These are phyloP conservation scores for Eupithecia tripunctaria DNA, from an alignment of 2,888 invertebrate genomes.

Conservation along the genomic window DNA sequence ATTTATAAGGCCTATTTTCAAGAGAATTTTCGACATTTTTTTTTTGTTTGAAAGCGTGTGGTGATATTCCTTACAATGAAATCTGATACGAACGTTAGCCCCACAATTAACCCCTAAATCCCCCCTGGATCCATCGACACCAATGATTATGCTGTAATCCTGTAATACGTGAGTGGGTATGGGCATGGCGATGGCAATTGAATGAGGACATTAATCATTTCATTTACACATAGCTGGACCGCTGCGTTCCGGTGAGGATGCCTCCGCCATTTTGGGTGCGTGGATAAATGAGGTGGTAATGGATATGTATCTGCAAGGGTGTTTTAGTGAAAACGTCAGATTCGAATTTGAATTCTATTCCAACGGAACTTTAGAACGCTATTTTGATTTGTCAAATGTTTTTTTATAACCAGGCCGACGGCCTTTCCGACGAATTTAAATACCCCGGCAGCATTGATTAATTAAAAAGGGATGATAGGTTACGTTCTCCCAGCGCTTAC, in stretches of 20 bases:
- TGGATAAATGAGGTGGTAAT: neutral
- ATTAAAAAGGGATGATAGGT: no score
- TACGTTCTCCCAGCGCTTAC: no score
- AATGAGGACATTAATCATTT: conserved; percentile 36
- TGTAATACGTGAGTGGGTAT: conserved; percentile 28
- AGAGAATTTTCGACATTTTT: neutral
- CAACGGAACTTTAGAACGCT: no score
- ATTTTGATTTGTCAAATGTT: no score
- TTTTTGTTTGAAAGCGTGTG: no score
- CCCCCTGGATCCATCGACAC: conserved; percentile 48
- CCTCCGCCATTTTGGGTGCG: neutral
- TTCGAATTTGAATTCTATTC: no score
- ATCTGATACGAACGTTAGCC: neutral
- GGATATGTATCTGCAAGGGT: neutral
- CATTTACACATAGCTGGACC: conserved; percentile 18
- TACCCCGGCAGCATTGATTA: no score
- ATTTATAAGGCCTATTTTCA: neutral
- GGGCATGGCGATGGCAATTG: conserved; percentile 24
- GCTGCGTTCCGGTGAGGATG: neutral
- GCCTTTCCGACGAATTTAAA: neutral
- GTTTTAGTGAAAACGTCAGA: no score
- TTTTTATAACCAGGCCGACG: no score
- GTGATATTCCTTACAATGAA: neutral
- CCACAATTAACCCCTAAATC: conserved; percentile 6
- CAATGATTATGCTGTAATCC: conserved; percentile 49